Evolutionary conservation across 1,140 invertebrate species (phyloP).

Genomic region (Temnothorax longispinosus): DNA sequence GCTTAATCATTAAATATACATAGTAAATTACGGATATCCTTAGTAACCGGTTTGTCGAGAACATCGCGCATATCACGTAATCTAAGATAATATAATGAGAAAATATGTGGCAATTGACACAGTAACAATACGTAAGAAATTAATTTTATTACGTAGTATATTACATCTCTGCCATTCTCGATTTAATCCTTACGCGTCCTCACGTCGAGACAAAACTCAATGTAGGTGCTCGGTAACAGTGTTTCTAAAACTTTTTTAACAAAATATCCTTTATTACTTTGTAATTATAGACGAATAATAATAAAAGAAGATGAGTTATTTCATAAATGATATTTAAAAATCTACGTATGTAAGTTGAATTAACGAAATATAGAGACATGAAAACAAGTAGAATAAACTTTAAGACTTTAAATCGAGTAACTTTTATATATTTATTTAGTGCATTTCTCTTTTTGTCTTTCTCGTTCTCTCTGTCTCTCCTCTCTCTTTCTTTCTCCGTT

Average conservation of each 20-base stretch:
- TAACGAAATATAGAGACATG: neutral
- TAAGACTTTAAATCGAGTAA: neutral
- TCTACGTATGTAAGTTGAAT: neutral
- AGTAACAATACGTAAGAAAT: neutral
- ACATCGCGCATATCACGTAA: neutral
- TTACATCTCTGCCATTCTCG: neutral
- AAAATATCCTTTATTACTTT: neutral
- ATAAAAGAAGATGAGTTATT: neutral
- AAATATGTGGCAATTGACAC: neutral
- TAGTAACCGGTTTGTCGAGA: neutral
- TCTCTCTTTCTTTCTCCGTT: neutral
- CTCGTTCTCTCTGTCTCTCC: no score
- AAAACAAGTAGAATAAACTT: neutral
- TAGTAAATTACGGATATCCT: neutral
- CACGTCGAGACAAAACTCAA: neutral
- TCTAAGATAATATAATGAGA: neutral
- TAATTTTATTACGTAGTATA: neutral
- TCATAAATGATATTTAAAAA: neutral
- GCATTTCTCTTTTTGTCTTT: neutral
- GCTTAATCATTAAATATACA: neutral
- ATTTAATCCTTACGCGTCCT: neutral
- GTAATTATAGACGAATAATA: neutral
- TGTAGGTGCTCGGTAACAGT: neutral
- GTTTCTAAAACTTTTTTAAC: neutral
- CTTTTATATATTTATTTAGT: conserved; percentile 12